Conservation (phyloP, 2,797 vertebrate genomes). For the Enteromius paludinosus region DNA sequence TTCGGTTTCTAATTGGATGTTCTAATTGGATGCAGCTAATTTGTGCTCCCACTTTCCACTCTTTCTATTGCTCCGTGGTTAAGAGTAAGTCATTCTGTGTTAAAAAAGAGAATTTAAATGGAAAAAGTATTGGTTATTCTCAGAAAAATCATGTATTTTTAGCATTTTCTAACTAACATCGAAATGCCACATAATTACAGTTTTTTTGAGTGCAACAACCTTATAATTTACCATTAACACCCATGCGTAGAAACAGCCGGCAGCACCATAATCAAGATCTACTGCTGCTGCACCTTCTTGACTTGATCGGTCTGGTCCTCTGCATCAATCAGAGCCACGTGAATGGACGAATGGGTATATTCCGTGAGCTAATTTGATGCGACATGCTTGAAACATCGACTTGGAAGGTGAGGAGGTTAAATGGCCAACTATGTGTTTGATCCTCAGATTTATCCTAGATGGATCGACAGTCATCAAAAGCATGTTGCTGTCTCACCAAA, state of each 20-base stretch:
- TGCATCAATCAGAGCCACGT: background rate
- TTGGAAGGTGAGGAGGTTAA: slow-evolving; percentile 27
- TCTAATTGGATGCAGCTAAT: background rate
- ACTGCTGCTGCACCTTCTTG: background rate
- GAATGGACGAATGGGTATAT: background rate
- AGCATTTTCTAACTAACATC: background rate
- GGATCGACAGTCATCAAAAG: slow-evolving; percentile 22
- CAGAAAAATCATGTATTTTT: background rate
- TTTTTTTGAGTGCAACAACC: background rate
- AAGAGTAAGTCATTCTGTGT: background rate
- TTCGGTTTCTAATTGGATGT: background rate
- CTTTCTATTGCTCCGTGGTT: background rate
- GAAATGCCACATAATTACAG: background rate
- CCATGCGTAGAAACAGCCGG: background rate
- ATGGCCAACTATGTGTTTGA: slow-evolving; percentile 21
- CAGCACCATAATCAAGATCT: background rate
- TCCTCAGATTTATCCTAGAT: slow-evolving; percentile 20
- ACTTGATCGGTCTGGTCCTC: background rate
- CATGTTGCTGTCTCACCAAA: slow-evolving; percentile 27
- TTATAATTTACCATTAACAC: background rate
- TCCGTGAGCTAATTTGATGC: slow-evolving; percentile 9
- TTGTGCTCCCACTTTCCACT: background rate
- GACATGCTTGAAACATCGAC: slow-evolving; percentile 15
- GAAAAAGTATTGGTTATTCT: background rate
- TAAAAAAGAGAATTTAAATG: background rate